phyloP scores from a whole-genome alignment of 2,888 invertebrate species.

The Lapara coniferarum region DNA sequence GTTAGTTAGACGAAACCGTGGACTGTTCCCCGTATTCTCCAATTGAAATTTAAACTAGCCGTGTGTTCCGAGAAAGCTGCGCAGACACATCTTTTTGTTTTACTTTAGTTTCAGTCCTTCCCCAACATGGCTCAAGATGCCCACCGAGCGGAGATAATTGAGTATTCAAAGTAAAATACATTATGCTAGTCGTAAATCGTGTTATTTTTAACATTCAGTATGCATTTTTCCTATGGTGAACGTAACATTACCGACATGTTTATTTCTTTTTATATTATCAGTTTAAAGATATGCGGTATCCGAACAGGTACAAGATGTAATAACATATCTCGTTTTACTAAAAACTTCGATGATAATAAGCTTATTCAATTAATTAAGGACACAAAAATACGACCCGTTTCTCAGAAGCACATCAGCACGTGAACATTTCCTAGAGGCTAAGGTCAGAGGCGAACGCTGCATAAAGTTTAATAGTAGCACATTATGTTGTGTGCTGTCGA shows the following conservation, averaged over 20 bases:
- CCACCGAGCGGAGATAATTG: slow-evolving; percentile 49
- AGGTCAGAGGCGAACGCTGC: slow-evolving; percentile 63
- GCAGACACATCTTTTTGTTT: slow-evolving; percentile 51
- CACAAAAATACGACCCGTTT: slow-evolving; percentile 33
- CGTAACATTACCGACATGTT: no score
- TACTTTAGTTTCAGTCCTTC: slow-evolving; percentile 60
- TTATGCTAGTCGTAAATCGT: background rate
- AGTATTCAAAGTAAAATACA: slow-evolving; percentile 32
- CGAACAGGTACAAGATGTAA: no score
- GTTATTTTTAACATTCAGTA: background rate
- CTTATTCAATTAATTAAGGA: background rate
- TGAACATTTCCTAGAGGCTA: slow-evolving; percentile 47
- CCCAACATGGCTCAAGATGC: slow-evolving; percentile 57
- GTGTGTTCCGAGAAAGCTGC: slow-evolving; percentile 66
- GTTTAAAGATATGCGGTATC: no score
- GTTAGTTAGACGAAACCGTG: slow-evolving; percentile 76
- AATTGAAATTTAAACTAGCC: slow-evolving; percentile 81
- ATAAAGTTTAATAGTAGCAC: slow-evolving; percentile 57
- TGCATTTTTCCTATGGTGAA: background rate
- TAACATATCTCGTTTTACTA: background rate
- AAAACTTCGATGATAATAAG: background rate
- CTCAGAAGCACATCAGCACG: slow-evolving; percentile 50
- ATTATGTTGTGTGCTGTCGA: slow-evolving; percentile 47
- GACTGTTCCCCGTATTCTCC: slow-evolving; percentile 71
- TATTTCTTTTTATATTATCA: no score